phyloP scores from a whole-genome alignment of 2,113 vertebrate species.

The Neogale vison region DNA sequence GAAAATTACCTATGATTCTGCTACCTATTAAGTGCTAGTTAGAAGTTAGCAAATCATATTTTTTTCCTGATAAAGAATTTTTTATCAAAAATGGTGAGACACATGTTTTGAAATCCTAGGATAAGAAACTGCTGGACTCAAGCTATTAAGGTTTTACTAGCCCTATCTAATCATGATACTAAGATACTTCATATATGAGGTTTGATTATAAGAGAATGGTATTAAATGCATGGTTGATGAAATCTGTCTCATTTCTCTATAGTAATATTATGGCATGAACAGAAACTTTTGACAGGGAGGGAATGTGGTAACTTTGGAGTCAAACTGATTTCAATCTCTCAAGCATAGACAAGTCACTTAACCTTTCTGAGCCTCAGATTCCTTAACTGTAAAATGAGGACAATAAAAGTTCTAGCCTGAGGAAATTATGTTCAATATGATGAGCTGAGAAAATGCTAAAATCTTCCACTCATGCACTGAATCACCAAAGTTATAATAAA shows the following conservation, averaged over 20 bases:
- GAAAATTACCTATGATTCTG: slow-evolving; percentile 31
- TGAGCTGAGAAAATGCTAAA: slow-evolving; percentile 24
- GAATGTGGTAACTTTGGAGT: background rate
- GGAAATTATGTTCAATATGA: slow-evolving; percentile 30
- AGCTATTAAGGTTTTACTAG: slow-evolving; percentile 62
- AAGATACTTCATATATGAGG: slow-evolving; percentile 47
- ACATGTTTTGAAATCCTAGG: slow-evolving; percentile 57
- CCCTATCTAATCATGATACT: slow-evolving; percentile 43
- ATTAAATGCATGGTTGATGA: slow-evolving; percentile 44
- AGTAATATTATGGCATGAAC: slow-evolving; percentile 26
- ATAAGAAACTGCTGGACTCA: slow-evolving; percentile 32
- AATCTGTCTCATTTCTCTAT: slow-evolving; percentile 51
- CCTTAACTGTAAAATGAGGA: slow-evolving; percentile 36
- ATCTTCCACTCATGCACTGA: background rate
- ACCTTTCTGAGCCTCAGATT: slow-evolving; percentile 31
- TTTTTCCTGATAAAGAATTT: slow-evolving; percentile 51
- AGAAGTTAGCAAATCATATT: slow-evolving; percentile 26
- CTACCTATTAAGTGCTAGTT: slow-evolving; percentile 28
- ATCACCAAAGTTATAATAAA: slow-evolving; percentile 28
- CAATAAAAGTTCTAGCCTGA: slow-evolving; percentile 30
- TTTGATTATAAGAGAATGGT: slow-evolving; percentile 50
- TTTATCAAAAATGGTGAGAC: slow-evolving; percentile 35
- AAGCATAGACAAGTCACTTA: slow-evolving; percentile 15
- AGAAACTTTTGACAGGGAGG: slow-evolving; percentile 8
- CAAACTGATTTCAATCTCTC: slow-evolving; percentile 31